These are phyloP conservation scores for Disparrhopalites patrizii DNA, from an alignment of 2,888 invertebrate species.

Conservation along the genomic window DNA sequence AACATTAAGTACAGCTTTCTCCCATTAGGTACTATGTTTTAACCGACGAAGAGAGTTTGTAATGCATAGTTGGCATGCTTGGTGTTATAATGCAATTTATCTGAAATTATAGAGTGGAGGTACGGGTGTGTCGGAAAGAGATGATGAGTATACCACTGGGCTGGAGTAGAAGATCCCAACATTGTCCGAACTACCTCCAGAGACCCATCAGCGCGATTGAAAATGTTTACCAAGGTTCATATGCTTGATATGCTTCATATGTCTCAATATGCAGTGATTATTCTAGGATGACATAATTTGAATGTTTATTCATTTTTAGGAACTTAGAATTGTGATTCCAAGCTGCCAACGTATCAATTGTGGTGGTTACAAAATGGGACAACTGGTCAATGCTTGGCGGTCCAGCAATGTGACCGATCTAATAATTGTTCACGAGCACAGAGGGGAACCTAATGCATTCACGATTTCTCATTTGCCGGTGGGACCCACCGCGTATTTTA, in stretches of 20 bases:
- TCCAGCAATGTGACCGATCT: constrained; percentile 97
- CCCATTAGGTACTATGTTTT: too few species aligned
- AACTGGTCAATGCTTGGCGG: constrained; percentile 85
- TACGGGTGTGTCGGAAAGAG: constrained; percentile 68
- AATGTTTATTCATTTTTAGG: constrained; percentile 54
- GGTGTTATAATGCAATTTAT: too few species aligned
- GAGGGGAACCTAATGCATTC: constrained; percentile 77
- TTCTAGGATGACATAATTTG: constrained; percentile 1
- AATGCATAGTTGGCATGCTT: too few species aligned
- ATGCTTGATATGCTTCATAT: neutral
- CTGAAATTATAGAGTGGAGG: constrained; percentile 68
- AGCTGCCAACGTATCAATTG: constrained; percentile 97
- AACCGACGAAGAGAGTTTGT: neutral
- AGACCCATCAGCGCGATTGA: constrained; percentile 89
- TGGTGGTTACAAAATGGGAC: constrained; percentile 93
- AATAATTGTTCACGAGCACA: constrained; percentile 83
- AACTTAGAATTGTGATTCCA: constrained; percentile 88
- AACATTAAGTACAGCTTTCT: constrained; percentile 54
- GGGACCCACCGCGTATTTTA: constrained; percentile 96
- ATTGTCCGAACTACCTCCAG: constrained; percentile 96
- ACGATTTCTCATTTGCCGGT: constrained; percentile 89
- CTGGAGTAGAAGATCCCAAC: constrained; percentile 96
- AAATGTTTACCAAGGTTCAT: constrained; percentile 95
- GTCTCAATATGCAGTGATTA: neutral
- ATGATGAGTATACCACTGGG: constrained; percentile 97